These are phyloP conservation scores for Anoura caudifer DNA, from an alignment of 2,113 vertebrate species.

Conservation along the genomic window DNA sequence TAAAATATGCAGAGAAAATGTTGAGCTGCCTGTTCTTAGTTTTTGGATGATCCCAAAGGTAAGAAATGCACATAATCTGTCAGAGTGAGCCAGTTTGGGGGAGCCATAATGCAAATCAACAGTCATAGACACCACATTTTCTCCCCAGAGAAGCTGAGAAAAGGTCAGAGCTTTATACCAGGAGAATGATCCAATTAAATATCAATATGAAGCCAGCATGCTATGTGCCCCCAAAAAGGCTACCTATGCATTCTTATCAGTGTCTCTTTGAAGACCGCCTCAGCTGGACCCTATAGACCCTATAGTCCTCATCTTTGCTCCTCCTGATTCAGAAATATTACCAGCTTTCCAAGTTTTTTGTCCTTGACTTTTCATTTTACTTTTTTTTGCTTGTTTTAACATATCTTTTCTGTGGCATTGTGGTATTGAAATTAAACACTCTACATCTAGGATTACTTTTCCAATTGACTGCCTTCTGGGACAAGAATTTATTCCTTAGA, in stretches of 20 bases:
- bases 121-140: neutral
- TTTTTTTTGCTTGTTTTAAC: constrained; percentile 12
- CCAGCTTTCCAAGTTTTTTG: neutral
- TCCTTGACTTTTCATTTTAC: neutral
- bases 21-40: neutral
- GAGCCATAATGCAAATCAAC: constrained; percentile 6
- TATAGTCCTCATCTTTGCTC: neutral
- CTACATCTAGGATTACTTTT: constrained; percentile 70
- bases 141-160: neutral
- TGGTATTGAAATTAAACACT: constrained; percentile 73
- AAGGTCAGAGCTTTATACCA: constrained; percentile 53
- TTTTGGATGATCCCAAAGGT: constrained; percentile 45
- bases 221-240: neutral
- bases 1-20: neutral
- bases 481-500: constrained; percentile 79
- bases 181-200: neutral
- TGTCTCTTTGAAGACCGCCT: neutral
- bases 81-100: neutral
- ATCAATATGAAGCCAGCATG: neutral
- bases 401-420: neutral
- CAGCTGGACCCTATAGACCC: neutral
- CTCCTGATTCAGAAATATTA: constrained; percentile 32
- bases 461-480: constrained; percentile 73
- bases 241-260: neutral
- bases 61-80: neutral